A percentile compares a stretch with the other conserved stretches of the same genome.
Conservation (phyloP, 2,888 invertebrate genomes). For the Drosophila stalkeri region DNA sequence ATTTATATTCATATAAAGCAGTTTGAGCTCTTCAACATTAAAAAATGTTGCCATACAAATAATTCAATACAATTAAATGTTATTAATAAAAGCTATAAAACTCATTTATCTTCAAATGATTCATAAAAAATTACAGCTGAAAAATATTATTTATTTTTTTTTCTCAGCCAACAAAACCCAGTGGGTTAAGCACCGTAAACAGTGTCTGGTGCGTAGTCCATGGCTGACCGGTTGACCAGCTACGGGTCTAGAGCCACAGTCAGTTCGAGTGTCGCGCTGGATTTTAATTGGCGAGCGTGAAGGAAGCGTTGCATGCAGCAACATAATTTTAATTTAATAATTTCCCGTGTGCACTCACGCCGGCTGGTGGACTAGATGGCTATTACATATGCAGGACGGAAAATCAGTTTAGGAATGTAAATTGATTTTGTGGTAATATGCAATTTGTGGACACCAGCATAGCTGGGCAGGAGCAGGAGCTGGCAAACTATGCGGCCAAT, state of each 20-base stretch:
- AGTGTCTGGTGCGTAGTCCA: slow-evolving; percentile 11
- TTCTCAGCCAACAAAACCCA: background rate
- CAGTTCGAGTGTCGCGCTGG: slow-evolving; percentile 41
- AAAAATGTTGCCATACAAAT: no score
- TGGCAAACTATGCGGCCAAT: slow-evolving; percentile 57
- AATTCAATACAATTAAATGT: no score
- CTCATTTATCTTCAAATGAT: background rate
- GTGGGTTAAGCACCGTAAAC: slow-evolving; percentile 38
- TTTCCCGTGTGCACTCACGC: slow-evolving; percentile 64
- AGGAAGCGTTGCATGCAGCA: slow-evolving; percentile 66
- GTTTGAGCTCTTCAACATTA: no score
- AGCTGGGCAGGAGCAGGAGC: background rate
- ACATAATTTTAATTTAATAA: slow-evolving; percentile 80
- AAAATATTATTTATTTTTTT: background rate
- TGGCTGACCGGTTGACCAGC: background rate
- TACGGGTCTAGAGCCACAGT: slow-evolving; percentile 6
- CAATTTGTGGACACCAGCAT: slow-evolving; percentile 59
- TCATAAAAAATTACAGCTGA: background rate
- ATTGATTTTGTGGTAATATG: slow-evolving; percentile 79
- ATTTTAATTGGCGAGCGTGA: slow-evolving; percentile 67
- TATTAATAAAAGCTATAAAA: background rate
- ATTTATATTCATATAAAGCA: no score
- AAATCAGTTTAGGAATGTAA: slow-evolving; percentile 80
- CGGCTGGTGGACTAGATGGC: slow-evolving; percentile 14
- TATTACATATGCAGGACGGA: slow-evolving; percentile 63